These are phyloP conservation scores for Epinotia brunnichana DNA, from an alignment of 2,888 invertebrate genomes.

Conservation along the genomic window DNA sequence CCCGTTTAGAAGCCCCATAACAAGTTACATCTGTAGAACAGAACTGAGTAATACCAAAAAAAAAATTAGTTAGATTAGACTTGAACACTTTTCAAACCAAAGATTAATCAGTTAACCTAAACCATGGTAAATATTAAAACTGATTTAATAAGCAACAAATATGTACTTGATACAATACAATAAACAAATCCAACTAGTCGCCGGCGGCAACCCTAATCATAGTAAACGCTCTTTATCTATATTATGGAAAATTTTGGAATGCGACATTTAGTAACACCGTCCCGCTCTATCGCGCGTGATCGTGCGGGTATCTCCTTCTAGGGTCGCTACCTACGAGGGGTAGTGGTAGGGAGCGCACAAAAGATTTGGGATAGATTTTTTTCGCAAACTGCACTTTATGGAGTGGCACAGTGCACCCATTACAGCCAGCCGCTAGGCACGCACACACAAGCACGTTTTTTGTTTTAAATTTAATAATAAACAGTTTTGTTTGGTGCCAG, in stretches of 20 bases:
- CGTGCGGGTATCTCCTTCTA: conserved; percentile 61
- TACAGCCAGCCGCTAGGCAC: conserved; percentile 51
- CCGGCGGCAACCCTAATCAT: conserved; percentile 76
- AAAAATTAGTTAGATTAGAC: background rate
- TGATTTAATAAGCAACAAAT: conserved; percentile 7
- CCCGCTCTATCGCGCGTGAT: conserved; percentile 58
- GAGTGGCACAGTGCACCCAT: conserved; percentile 65
- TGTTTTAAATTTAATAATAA: conserved; percentile 43
- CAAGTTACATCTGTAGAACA: background rate
- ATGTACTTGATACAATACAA: conserved; percentile 9
- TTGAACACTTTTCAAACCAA: background rate
- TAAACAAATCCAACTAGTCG: conserved; percentile 26
- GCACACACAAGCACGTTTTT: conserved; percentile 46
- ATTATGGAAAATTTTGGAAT: conserved; percentile 83
- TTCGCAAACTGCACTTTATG: conserved; percentile 79
- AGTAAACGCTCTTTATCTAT: conserved; percentile 82
- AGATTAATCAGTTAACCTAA: background rate
- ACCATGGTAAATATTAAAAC: background rate
- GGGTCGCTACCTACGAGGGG: conserved; percentile 74
- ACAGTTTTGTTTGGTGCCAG: conserved; percentile 30
- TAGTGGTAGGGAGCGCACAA: conserved; percentile 77
- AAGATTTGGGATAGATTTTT: conserved; percentile 79
- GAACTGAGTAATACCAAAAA: background rate
- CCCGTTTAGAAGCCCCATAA: no score
- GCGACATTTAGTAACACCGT: conserved; percentile 66